Conservation (phyloP, 2,888 invertebrate species). For the Alsophila aescularia region DNA sequence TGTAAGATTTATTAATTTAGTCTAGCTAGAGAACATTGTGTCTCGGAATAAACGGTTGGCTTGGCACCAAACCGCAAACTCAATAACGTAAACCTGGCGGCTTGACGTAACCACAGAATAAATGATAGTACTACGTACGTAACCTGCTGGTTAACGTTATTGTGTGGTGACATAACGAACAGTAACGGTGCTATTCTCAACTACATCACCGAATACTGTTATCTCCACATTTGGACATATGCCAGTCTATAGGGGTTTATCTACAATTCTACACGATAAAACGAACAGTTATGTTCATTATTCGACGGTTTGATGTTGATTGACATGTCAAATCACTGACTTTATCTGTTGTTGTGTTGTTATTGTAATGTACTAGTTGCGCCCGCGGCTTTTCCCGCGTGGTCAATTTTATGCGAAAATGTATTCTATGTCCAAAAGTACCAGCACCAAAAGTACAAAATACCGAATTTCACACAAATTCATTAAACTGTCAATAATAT, state of each 20-base stretch:
- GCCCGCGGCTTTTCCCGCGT: too few relatives aligned
- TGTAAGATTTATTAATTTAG: too few relatives aligned
- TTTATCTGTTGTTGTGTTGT: slow-evolving; percentile 24
- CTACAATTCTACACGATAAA: slow-evolving; percentile 34
- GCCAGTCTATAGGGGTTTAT: slow-evolving; percentile 42
- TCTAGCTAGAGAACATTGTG: too few relatives aligned
- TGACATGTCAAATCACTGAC: slow-evolving; percentile 14
- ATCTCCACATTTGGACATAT: slow-evolving; percentile 42
- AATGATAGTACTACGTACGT: too few relatives aligned
- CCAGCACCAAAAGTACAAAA: too few relatives aligned
- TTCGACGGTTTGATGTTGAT: slow-evolving; percentile 23
- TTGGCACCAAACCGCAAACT: background rate
- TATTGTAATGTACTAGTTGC: too few relatives aligned
- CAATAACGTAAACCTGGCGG: slow-evolving; percentile 2
- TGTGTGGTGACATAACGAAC: background rate
- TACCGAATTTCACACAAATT: too few relatives aligned
- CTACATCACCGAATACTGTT: slow-evolving; percentile 12
- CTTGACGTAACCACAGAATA: too few relatives aligned
- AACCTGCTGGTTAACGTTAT: slow-evolving; percentile 13
- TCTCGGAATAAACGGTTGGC: too few relatives aligned
- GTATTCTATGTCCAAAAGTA: too few relatives aligned
- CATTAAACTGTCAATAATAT: too few relatives aligned
- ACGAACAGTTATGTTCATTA: slow-evolving; percentile 26
- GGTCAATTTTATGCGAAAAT: too few relatives aligned
- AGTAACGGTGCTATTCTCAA: background rate